Conservation (phyloP, 2,797 vertebrate species). For the Simalia tracyae region DNA sequence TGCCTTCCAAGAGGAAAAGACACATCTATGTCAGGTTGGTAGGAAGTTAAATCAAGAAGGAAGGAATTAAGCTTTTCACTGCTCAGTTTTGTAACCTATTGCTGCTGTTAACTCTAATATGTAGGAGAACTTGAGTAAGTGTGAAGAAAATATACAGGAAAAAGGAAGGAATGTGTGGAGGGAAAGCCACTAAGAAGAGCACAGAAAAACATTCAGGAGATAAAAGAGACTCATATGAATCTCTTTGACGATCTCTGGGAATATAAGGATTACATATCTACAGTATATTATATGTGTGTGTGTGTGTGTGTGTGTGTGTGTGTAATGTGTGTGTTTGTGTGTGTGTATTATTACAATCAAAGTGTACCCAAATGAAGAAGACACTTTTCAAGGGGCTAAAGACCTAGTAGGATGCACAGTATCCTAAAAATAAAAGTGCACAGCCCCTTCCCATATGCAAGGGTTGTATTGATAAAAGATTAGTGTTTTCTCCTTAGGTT, state of each 20-base stretch:
- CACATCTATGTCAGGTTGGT: neutral
- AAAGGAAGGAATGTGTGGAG: neutral
- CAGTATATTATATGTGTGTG: no score
- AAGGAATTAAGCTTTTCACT: neutral
- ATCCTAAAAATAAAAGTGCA: neutral
- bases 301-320: neutral
- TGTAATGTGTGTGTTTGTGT: no score
- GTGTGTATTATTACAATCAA: neutral
- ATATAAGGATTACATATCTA: neutral
- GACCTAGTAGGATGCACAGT: constrained; percentile 27
- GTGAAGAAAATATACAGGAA: neutral
- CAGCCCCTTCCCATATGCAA: neutral
- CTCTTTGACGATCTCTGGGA: neutral
- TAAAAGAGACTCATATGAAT: neutral
- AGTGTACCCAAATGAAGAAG: neutral
- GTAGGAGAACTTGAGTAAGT: neutral
- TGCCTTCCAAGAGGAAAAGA: neutral
- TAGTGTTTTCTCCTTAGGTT: neutral
- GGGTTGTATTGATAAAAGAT: neutral
- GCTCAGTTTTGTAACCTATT: neutral
- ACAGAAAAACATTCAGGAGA: neutral
- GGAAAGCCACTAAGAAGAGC: neutral
- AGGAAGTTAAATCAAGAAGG: neutral
- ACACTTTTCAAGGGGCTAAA: constrained; percentile 27
- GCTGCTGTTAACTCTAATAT: neutral